Base-by-base conservation (phyloP, 2,113 vertebrate species). In the Protobothrops flavoviridis region DNA sequence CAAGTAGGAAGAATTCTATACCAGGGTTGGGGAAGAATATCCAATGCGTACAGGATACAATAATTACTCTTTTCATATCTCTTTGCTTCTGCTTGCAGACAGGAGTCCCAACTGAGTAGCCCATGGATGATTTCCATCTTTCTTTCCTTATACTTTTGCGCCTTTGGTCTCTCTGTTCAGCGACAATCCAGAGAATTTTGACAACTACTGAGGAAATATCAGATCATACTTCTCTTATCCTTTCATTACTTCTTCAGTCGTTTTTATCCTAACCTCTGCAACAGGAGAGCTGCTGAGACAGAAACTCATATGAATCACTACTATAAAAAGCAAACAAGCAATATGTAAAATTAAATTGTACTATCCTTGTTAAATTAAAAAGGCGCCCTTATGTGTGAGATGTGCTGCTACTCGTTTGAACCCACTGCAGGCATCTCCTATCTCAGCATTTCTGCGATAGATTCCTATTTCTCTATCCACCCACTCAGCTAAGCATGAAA, bases 231-330 rank as follows among this genome's bases (percentile, higher is more conserved):
- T 20, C 33, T 48, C 13, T 7, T 13, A 56, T 45, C 33, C 50
- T 85, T 85, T 90, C 39, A 50, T 53, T 29, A n/a, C 29, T 61
- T 61, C 33, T 24, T 5, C 87, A 45, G 48, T 86, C n/a, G 4
- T 50, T 52, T 94, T 85, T 91, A n/a, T 20, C 87, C 29, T 87
- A 88, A 50, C 29, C 90, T 91, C 90, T 93, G 86, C 64, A 59
- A 50, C 5, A 5, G 69, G 23, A 39, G 53, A 89, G 17, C 52
- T 74, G 53, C 64, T 52, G 61, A n/a, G 90, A 91, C 3, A 87
- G 17, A 53, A 91, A 87, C 59, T 33, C 50, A 39, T 21, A n/a
- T 61, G n/a, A 91, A 89, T 23, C 64, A 89, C 55, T 64, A 85
- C 87, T 69, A 13, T 87, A 89, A n/a, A 90, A 50, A 86, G 50